Conservation (phyloP, 2,113 vertebrate species). For the Coptodon rendalli region DNA sequence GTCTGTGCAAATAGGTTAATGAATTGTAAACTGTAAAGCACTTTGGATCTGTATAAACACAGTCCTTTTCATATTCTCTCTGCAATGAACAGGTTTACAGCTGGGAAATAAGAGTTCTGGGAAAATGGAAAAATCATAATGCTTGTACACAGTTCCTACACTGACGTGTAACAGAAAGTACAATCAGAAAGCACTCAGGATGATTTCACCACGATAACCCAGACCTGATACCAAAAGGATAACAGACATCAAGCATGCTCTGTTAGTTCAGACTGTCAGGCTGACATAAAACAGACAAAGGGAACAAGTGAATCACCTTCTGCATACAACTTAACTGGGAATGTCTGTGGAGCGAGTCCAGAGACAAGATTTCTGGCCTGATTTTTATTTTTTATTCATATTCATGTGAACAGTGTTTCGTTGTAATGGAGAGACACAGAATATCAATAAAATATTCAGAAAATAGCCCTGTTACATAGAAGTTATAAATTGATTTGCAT, state of each 20-base stretch:
- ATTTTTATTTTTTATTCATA: not conserved
- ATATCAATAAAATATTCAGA: not conserved
- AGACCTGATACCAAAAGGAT: not conserved
- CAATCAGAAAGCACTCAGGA: not conserved
- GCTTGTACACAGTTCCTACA: not conserved
- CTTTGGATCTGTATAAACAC: not conserved
- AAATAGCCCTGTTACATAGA: not conserved
- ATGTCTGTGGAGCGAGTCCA: not conserved
- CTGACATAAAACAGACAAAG: constrained; percentile 17
- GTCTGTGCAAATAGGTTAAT: not conserved
- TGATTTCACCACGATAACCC: not conserved
- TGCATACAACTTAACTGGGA: not conserved
- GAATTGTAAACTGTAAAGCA: not conserved
- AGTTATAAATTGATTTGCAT: not conserved
- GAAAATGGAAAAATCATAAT: not conserved
- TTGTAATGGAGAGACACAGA: not conserved
- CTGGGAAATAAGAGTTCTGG: not conserved
- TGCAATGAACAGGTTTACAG: not conserved
- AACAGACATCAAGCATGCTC: not conserved
- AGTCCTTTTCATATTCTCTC: not conserved
- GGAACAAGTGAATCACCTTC: constrained; percentile 47
- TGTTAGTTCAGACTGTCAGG: not conserved
- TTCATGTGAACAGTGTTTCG: not conserved
- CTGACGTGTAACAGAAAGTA: not conserved
- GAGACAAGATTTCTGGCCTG: not conserved